Evolutionary conservation across 1,140 invertebrate species (phyloP).

Genomic region (Macrotrachela quadricornifera): DNA sequence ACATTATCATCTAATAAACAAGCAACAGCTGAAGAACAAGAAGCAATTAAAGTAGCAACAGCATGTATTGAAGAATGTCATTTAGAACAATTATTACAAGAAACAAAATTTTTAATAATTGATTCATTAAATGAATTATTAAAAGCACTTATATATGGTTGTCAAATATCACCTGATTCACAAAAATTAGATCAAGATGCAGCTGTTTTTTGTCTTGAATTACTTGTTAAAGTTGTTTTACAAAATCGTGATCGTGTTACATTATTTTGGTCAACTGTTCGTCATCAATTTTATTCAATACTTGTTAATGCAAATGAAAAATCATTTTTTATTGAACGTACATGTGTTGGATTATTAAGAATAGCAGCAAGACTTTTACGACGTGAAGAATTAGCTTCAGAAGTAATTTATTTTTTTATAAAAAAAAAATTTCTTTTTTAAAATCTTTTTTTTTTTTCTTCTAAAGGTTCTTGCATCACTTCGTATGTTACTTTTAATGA

Average conservation of each 20-base stretch:
- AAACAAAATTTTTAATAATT: slow-evolving; percentile 76
- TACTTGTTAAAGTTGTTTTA: slow-evolving; percentile 69
- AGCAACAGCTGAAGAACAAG: slow-evolving; percentile 53
- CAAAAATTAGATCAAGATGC: slow-evolving; percentile 59
- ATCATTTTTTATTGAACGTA: slow-evolving; percentile 57
- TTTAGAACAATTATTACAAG: slow-evolving; percentile 66
- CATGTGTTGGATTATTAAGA: slow-evolving; percentile 59
- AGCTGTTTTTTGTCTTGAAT: slow-evolving; percentile 71
- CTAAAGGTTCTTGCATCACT: no score
- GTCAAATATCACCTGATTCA: slow-evolving; percentile 20
- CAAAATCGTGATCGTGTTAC: slow-evolving; percentile 73
- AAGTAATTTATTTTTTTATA: slow-evolving; percentile 37
- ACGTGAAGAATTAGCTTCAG: slow-evolving; percentile 45
- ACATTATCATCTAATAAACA: slow-evolving; percentile 30
- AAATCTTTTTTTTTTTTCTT: slow-evolving; percentile 4
- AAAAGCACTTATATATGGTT: slow-evolving; percentile 29
- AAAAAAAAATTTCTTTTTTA: no score
- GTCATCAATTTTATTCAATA: slow-evolving; percentile 54
- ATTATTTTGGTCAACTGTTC: slow-evolving; percentile 58
- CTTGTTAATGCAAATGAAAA: slow-evolving; percentile 54
- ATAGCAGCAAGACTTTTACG: slow-evolving; percentile 64
- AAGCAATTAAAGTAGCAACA: slow-evolving; percentile 44
- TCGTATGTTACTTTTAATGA: slow-evolving; percentile 37
- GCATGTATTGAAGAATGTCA: slow-evolving; percentile 65
- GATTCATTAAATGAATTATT: slow-evolving; percentile 57